phyloP scores from a whole-genome alignment of 2,113 vertebrate species.

The Cavia porcellus region DNA sequence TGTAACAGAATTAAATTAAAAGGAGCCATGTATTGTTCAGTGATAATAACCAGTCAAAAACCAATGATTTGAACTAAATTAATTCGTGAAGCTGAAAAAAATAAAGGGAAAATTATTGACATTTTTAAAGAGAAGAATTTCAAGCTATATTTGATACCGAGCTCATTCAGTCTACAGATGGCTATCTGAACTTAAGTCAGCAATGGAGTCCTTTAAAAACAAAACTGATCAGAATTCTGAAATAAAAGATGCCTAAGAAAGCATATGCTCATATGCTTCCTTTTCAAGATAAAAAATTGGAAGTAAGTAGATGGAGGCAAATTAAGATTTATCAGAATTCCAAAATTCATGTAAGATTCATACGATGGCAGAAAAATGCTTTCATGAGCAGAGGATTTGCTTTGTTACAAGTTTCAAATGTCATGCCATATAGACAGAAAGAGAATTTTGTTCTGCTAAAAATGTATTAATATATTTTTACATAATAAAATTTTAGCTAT shows the following conservation, averaged over 20 bases:
- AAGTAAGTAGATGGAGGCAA: accelerated
- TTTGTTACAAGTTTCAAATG: neutral
- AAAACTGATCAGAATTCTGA: neutral
- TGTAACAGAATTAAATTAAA: neutral
- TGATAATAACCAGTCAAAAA: neutral
- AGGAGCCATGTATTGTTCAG: neutral
- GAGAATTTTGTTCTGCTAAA: neutral
- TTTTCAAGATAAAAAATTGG: neutral
- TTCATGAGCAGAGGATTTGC: neutral
- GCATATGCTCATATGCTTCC: neutral
- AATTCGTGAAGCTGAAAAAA: neutral
- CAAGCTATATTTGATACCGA: neutral
- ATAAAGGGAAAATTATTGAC: neutral
- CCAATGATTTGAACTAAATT: neutral
- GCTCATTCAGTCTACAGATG: neutral
- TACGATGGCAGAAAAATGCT: neutral
- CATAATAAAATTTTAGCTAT: neutral
- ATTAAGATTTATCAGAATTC: neutral
- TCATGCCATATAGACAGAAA: neutral
- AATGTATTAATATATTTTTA: neutral
- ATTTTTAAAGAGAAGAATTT: neutral
- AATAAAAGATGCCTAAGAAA: neutral
- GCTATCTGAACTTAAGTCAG: neutral
- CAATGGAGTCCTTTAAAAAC: neutral
- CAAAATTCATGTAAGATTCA: neutral